Percentiles rank a stretch among this genome's conserved stretches.
Evolutionary conservation across 2,113 vertebrate genomes (phyloP).

Genomic region (Neogobius melanostomus): DNA sequence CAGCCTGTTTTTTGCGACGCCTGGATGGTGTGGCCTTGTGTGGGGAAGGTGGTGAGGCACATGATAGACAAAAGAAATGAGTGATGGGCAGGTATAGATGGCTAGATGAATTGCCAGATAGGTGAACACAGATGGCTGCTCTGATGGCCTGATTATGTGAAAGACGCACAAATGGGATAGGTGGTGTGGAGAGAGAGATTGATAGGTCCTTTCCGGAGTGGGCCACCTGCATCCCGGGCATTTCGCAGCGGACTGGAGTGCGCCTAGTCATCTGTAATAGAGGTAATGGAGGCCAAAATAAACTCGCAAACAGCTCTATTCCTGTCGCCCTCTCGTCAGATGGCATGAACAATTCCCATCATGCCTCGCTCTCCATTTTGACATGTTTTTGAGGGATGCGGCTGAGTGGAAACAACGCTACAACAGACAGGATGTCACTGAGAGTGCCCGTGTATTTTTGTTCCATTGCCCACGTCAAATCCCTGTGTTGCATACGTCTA

Average conservation of each 20-base stretch:
- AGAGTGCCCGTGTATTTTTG: neutral
- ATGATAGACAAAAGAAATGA: constrained; percentile 66
- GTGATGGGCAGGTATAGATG: constrained; percentile 63
- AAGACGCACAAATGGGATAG: constrained; percentile 69
- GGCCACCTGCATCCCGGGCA: constrained; percentile 69
- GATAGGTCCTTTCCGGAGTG: constrained; percentile 61
- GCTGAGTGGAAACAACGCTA: constrained; percentile 37
- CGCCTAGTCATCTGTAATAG: constrained; percentile 68
- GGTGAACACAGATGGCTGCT: constrained; percentile 67
- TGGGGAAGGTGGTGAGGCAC: constrained; percentile 36
- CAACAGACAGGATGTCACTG: constrained; percentile 13
- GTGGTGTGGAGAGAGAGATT: constrained; percentile 59
- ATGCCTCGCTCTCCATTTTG: constrained; percentile 35
- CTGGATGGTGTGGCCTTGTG: neutral
- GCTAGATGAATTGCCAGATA: constrained; percentile 65
- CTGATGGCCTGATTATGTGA: constrained; percentile 74
- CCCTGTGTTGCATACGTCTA: neutral
- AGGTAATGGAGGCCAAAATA: constrained; percentile 74
- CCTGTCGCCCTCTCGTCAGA: constrained; percentile 45
- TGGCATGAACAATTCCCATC: constrained; percentile 43
- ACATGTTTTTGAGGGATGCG: constrained; percentile 44
- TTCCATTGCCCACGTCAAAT: neutral
- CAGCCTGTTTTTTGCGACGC: no score
- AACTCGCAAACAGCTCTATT: constrained; percentile 70
- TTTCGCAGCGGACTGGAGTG: constrained; percentile 61